phyloP scores from a whole-genome alignment of 2,888 invertebrate species.

The Drosophila ochracea region DNA sequence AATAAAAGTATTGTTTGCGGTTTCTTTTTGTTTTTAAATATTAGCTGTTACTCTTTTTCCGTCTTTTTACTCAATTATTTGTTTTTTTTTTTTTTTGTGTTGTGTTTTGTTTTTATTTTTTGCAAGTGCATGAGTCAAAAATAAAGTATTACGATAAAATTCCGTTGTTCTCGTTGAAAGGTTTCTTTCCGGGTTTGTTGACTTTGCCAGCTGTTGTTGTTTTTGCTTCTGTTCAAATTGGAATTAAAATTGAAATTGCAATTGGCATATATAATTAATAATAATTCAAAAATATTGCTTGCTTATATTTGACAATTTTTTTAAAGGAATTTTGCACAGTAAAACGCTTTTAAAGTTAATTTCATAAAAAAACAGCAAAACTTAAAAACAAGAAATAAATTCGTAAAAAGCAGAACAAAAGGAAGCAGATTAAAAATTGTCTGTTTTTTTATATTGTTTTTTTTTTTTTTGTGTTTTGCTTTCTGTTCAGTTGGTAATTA shows the following conservation, averaged over 20 bases:
- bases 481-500: slow-evolving; percentile 58
- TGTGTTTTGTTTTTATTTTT: slow-evolving; percentile 27
- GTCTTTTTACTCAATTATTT: slow-evolving; percentile 21
- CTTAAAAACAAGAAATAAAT: slow-evolving; percentile 21
- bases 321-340: slow-evolving; percentile 27
- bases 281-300: neutral
- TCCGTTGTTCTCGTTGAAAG: slow-evolving; percentile 65
- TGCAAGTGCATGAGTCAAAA: slow-evolving; percentile 47
- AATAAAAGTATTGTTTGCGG: slow-evolving; percentile 47
- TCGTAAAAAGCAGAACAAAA: slow-evolving; percentile 45
- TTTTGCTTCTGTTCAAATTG: slow-evolving; percentile 44
- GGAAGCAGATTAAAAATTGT: slow-evolving; percentile 53
- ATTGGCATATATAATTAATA: neutral
- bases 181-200: slow-evolving; percentile 83
- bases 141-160: slow-evolving; percentile 63
- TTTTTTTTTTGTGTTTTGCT: slow-evolving; percentile 7
- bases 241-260: slow-evolving; percentile 49
- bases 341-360: slow-evolving; percentile 25
- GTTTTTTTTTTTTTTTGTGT: slow-evolving; percentile 28
- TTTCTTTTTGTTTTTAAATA: slow-evolving; percentile 35
- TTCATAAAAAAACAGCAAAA: slow-evolving; percentile 37
- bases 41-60: slow-evolving; percentile 42
- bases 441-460: slow-evolving; percentile 23
- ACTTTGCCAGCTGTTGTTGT: slow-evolving; percentile 58
- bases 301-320: neutral